Evolutionary conservation across 1,140 invertebrate species (phyloP), one percentile per base, ranked within the genome.

Genomic region (Gonioctena quinquepunctata): DNA sequence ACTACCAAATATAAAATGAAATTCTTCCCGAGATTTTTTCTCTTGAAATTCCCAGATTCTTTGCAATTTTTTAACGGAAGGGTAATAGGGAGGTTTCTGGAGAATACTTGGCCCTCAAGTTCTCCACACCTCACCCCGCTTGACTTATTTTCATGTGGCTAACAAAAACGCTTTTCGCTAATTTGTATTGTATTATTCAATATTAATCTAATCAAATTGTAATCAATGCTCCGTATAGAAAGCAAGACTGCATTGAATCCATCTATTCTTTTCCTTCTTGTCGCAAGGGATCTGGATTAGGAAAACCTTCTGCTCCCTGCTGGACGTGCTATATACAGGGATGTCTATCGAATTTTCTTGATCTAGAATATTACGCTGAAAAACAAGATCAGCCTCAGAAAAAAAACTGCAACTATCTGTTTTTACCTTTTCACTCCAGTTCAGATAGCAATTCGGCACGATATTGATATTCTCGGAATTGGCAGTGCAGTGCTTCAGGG

Each of bases 381-480:
- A 72, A n/a, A 11, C 59, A 67, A 28, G 33, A n/a, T n/a, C n/a
- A n/a, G n/a, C n/a, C n/a, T 42, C 2, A n/a, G 13, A 42, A n/a
- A 42, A 2, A 0, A 42, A n/a, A 28, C 8, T 42, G 33, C 11
- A n/a, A 3, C 16, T 42, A n/a, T 1, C n/a, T 1, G 1, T n/a
- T 42, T n/a, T 42, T n/a, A 89, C 88, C 81, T 87, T 86, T 23
- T 85, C 81, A 60, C 88, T 85, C 90, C 91, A 93, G 18, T 86
- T 86, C 23, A 92, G 80, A 42, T 83, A 83, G 77, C 90, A 89
- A 16, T 86, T 77, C 2, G 91, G 90, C 18, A 87, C 83, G n/a
- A 83, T 71, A 59, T 86, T 84, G 50, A 90, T 85, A 72, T 84
- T 90, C 5, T 90, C 86, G 0, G 90, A 89, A 72, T 89, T 88